phyloP scores from a whole-genome alignment of 2,113 vertebrate genomes.

The Larimichthys crocea region DNA sequence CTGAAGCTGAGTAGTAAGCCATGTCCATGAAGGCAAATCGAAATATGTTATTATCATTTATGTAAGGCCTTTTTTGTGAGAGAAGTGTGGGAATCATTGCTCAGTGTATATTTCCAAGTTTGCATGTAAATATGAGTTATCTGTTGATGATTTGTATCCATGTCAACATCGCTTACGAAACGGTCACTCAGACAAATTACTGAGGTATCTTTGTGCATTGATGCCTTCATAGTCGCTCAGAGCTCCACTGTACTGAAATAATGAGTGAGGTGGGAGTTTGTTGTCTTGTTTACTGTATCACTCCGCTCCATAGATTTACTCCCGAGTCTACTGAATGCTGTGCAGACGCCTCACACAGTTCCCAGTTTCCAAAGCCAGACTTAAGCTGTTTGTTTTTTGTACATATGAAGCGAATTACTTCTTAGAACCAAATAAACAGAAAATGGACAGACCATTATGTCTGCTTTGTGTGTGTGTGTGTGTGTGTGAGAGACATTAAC shows the following conservation, averaged over 20 bases:
- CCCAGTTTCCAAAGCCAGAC: constrained; percentile 49
- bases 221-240: constrained; percentile 14
- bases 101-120: constrained; percentile 54
- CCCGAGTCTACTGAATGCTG: constrained; percentile 41
- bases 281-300: constrained; percentile 63
- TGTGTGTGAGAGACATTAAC: background rate
- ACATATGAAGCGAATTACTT: constrained; percentile 67
- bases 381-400: constrained; percentile 67
- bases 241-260: constrained; percentile 34
- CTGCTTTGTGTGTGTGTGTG: background rate
- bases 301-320: constrained; percentile 40
- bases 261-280: constrained; percentile 39
- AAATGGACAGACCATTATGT: background rate
- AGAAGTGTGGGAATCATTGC: constrained; percentile 9
- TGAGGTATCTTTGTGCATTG: background rate
- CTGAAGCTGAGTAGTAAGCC: constrained; percentile 23
- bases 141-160: constrained; percentile 45
- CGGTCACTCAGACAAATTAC: constrained; percentile 9
- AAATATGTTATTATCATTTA: constrained; percentile 39
- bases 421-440: constrained; percentile 79
- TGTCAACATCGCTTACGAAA: constrained; percentile 10
- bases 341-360: constrained; percentile 46
- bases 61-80: constrained; percentile 29
- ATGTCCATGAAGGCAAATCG: constrained; percentile 29
- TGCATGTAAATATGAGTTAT: constrained; percentile 66